These are phyloP conservation scores for Merops nubicus DNA, from an alignment of 2,113 vertebrate genomes.

Conservation along the genomic window DNA sequence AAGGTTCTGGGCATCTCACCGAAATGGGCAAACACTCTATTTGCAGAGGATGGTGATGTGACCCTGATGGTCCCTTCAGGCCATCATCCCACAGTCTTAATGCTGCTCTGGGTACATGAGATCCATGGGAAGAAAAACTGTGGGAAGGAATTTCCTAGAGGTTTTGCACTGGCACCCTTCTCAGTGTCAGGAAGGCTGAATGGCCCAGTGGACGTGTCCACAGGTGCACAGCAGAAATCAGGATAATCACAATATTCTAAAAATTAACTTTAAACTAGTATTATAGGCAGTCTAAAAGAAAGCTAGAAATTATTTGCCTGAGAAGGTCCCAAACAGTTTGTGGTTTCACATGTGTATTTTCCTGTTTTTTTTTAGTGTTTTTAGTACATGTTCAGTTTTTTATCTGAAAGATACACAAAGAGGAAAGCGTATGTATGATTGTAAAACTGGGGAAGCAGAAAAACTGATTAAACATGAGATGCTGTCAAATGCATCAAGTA, in stretches of 20 bases:
- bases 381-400: too few relatives aligned
- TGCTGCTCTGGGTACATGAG: neutral
- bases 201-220: neutral
- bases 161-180: neutral
- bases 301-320: neutral
- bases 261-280: neutral
- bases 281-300: neutral
- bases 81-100: neutral
- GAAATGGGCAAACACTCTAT: neutral
- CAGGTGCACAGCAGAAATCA: neutral
- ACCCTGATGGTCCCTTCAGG: neutral
- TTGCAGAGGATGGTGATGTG: neutral
- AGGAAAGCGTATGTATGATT: neutral
- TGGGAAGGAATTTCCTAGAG: neutral
- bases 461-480: conserved; percentile 29
- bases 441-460: neutral
- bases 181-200: neutral
- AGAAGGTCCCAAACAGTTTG: neutral
- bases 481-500: neutral
- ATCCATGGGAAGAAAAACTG: neutral
- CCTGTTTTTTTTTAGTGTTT: neutral
- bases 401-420: neutral
- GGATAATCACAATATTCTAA: neutral
- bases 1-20: neutral
- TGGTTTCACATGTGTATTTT: neutral